These are phyloP conservation scores for Calyptomena viridis DNA, from an alignment of 2,113 vertebrate species.

Conservation along the genomic window DNA sequence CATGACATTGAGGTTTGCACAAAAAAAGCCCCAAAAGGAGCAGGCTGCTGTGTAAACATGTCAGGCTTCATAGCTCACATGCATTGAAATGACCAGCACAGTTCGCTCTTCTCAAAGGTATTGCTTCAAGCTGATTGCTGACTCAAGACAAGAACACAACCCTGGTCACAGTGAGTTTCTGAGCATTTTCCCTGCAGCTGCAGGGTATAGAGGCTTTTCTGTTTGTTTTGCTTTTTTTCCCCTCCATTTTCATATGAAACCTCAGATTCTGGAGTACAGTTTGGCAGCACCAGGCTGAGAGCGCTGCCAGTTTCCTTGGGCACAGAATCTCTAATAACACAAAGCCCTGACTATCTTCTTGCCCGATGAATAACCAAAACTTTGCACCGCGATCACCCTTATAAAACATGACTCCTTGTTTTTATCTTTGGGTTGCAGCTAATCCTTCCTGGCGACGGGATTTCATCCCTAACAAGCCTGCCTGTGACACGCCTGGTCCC, in stretches of 20 bases:
- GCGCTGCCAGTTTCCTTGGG: not conserved
- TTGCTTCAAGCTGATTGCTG: slow-evolving; percentile 58
- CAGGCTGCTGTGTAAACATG: not conserved
- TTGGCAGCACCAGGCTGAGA: slow-evolving; percentile 17
- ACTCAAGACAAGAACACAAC: slow-evolving; percentile 49
- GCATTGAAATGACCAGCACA: not conserved
- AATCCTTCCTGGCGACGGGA: not conserved
- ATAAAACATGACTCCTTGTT: not conserved
- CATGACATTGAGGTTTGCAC: not conserved
- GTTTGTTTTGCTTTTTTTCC: slow-evolving; percentile 14
- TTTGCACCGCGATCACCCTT: not conserved
- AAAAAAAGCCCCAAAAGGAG: not conserved
- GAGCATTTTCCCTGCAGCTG: slow-evolving; percentile 44
- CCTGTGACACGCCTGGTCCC: not conserved
- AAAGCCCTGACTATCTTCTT: slow-evolving; percentile 43
- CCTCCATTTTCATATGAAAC: slow-evolving; percentile 17
- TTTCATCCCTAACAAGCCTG: not conserved
- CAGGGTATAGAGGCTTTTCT: slow-evolving; percentile 49
- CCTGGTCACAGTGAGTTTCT: slow-evolving; percentile 19
- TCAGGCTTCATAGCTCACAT: not conserved
- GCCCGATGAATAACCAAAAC: not conserved
- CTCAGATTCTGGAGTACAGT: slow-evolving; percentile 50
- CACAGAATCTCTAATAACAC: slow-evolving; percentile 11
- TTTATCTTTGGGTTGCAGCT: not conserved
- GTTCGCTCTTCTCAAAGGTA: slow-evolving; percentile 1